These are phyloP conservation scores for Ariopsis seemanni DNA, from an alignment of 2,113 vertebrate species.

Conservation along the genomic window DNA sequence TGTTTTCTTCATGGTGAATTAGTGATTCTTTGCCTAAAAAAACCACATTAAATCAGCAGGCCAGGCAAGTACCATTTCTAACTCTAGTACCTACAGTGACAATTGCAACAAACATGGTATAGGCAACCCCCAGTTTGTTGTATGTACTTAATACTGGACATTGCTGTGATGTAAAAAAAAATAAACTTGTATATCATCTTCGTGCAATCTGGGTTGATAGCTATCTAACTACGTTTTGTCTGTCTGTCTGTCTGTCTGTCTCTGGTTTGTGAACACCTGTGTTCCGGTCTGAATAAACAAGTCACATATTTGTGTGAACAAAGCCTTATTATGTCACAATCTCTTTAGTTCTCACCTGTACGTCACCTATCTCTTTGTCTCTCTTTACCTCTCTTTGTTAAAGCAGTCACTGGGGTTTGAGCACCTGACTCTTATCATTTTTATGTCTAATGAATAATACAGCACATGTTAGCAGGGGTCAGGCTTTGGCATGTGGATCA, in stretches of 20 bases:
- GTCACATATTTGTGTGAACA: neutral
- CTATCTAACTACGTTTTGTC: neutral
- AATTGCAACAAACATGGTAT: neutral
- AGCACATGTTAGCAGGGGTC: neutral
- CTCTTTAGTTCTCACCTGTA: neutral
- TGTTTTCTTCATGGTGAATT: neutral
- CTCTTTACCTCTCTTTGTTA: neutral
- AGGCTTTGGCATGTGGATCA: neutral
- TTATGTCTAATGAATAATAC: conserved; percentile 14
- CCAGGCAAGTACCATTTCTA: neutral
- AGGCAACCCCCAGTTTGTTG: neutral
- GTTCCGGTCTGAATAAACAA: neutral
- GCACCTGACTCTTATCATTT: neutral
- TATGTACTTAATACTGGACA: neutral
- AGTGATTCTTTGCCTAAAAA: neutral
- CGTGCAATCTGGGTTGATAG: neutral
- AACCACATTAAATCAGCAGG: neutral
- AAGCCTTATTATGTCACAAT: neutral
- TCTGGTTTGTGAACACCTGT: neutral
- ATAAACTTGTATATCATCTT: neutral
- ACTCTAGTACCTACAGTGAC: neutral
- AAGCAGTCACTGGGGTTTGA: neutral
- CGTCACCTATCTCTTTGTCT: neutral
- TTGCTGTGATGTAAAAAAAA: neutral
- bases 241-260: neutral